A percentile compares a stretch with the other conserved stretches of the same genome.
Conservation (phyloP, 2,797 vertebrate species). For the Nannoperca obscura region DNA sequence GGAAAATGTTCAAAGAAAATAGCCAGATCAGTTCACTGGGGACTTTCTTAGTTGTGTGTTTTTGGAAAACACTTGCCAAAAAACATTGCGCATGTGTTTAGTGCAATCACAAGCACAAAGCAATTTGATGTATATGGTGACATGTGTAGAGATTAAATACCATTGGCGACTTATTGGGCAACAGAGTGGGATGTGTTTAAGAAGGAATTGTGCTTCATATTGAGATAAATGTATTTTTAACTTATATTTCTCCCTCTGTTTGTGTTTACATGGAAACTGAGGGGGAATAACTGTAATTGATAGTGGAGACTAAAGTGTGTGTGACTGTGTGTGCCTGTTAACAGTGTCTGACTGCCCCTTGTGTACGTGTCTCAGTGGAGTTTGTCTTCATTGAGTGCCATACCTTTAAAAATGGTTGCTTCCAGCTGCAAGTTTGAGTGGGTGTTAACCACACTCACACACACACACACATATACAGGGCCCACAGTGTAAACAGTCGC, state of each 20-base stretch:
- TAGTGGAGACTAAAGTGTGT: conserved; percentile 34
- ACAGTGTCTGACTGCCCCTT: conserved; percentile 1
- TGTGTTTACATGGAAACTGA: conserved; percentile 67
- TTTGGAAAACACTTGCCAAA: conserved; percentile 5
- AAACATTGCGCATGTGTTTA: conserved; percentile 5
- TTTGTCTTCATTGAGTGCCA: conserved; percentile 22
- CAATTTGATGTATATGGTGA: background rate
- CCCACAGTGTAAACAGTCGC: conserved; percentile 13
- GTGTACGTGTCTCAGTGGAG: background rate
- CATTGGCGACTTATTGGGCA: background rate
- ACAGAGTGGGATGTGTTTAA: conserved; percentile 8
- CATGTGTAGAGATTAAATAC: background rate
- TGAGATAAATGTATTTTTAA: conserved; percentile 56
- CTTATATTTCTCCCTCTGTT: conserved; percentile 54
- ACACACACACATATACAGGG: conserved; percentile 4
- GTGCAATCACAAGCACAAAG: background rate
- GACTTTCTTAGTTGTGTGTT: conserved; percentile 35
- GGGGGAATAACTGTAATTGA: conserved; percentile 50
- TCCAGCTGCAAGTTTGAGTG: conserved; percentile 20
- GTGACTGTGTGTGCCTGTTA: conserved; percentile 2
- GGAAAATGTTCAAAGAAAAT: conserved; percentile 16
- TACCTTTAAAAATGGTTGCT: conserved; percentile 1
- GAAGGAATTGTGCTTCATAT: background rate
- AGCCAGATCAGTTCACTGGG: conserved; percentile 15
- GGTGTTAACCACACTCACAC: conserved; percentile 6